Base-by-base conservation (phyloP, 2,797 vertebrate species). In the Selene dorsalis region DNA sequence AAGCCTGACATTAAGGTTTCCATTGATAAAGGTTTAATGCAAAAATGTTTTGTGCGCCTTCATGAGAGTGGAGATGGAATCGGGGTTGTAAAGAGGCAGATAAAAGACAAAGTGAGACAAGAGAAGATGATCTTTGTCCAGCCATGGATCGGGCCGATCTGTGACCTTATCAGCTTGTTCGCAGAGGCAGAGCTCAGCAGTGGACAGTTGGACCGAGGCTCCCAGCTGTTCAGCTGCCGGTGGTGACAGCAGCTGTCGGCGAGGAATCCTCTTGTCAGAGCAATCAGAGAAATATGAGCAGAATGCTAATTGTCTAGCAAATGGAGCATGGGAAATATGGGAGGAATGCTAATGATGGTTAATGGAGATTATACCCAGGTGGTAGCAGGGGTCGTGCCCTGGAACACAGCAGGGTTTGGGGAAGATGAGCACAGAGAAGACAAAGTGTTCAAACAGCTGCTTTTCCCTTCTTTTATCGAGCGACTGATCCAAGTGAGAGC, bases 301-400 rank as follows among this genome's bases (percentile, higher is more conserved):
- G 74, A 87, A 90, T 82, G 84, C 75, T 80, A 85, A 87, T 84
- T 73, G 77, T 67, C 75, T 10, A 70, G 82, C 81, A 73, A 80
- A 74, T 56, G 0, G 79, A 65, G 83, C 79, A 77, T 86, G 85
- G 67, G 81, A 88, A 87, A 65, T 62, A 93, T 88, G 90, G 43
- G n/a, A 88, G 82, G 92, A 93, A 93, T 93, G 90, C 76, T 87
- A 87, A 90, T 80, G 83, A 84, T 72, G 56, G 69, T 32, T 81
- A 84, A 87, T 77, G 4, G 87, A 90, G 86, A 88, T 88, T 77
- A 86, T 18, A 65, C 48, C 65, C 55, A 86, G 79, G 48, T 87
- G 82, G 77, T 41, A 2, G 13, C 32, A 45, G 39, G 3, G 0
- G 28, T 41, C 17, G 10, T 41, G 72, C 13, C 24, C 32, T 8